Percentiles rank a stretch among this genome's conserved stretches.
phyloP scores from a whole-genome alignment of 2,888 invertebrate species.

The Auanema freiburgensis region DNA sequence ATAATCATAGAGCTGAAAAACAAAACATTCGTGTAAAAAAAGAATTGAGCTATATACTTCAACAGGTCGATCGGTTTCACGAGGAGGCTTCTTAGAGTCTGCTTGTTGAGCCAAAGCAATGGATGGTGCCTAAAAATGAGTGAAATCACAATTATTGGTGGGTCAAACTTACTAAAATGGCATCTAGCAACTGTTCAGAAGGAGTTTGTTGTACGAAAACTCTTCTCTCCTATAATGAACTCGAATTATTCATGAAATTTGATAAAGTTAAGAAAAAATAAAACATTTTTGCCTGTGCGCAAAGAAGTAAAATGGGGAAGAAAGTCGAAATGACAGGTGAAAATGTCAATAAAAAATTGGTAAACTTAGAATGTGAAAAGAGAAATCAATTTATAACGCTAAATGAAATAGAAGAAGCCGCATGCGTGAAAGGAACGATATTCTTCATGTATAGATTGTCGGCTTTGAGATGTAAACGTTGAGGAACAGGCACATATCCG shows the following conservation, averaged over 20 bases:
- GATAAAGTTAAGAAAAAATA: slow-evolving; percentile 8
- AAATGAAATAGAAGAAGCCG: too few relatives aligned
- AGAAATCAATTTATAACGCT: too few relatives aligned
- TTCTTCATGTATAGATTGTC: too few relatives aligned
- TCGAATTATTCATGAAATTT: slow-evolving; percentile 5
- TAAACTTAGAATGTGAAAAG: too few relatives aligned
- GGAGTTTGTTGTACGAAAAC: slow-evolving; percentile 64
- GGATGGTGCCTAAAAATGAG: slow-evolving; percentile 21
- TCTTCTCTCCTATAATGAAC: slow-evolving; percentile 61
- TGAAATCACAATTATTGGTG: background rate
- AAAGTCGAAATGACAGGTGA: slow-evolving; percentile 3
- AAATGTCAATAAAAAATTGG: too few relatives aligned
- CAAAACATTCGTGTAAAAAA: background rate
- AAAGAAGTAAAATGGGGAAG: background rate
- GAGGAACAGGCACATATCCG: too few relatives aligned
- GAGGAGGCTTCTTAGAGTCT: slow-evolving; percentile 21
- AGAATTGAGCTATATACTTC: slow-evolving; percentile 1
- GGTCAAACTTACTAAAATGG: slow-evolving; percentile 29
- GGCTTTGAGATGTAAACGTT: too few relatives aligned
- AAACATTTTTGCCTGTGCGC: slow-evolving; percentile 5
- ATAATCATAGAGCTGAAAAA: slow-evolving; percentile 51
- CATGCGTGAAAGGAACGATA: too few relatives aligned
- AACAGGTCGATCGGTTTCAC: slow-evolving; percentile 22
- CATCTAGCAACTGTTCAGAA: slow-evolving; percentile 57
- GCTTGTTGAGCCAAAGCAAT: slow-evolving; percentile 22